Evolutionary conservation across 2,888 invertebrate genomes (phyloP), one percentile per base, ranked within the genome.

Genomic region (Drosophila sordidapex): DNA sequence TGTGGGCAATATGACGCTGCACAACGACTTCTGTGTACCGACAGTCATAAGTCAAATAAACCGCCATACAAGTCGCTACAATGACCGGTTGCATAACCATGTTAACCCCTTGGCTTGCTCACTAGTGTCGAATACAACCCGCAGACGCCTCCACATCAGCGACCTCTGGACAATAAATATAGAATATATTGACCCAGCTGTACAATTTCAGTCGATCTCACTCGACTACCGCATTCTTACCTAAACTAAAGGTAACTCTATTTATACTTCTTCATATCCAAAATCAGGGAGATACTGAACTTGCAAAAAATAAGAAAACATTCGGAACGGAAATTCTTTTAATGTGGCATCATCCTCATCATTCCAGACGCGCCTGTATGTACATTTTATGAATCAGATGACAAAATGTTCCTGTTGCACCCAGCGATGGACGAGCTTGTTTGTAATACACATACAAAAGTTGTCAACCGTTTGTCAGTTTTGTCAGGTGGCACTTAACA

Each of bases 401-500:
- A 54, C 65, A 53, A 71, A 75, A 61, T 56, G 33, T 1, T 18
- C 10, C 48, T 25, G 35, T 25, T 63, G 63, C 40, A 70, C 21
- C 13, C n/a, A 35, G 27, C 52, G 31, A 21, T n/a, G 43, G n/a
- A 33, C 29, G 21, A 4, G 21, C 15, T 21, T n/a, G 57, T 46
- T 27, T 36, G 52, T 36, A 51, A 60, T 48, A 57, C 48, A 43
- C 54, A 52, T 59, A 21, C 60, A 62, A 64, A 63, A 67, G 59
- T 51, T 77, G 79, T 58, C 66, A 79, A 36, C 60, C 40, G 40
- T 62, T 61, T 70, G 59, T 68, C 80, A 71, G 53, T 51, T 62
- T 52, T 65, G 64, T 65, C 80, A 71, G 36, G 35, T 66, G 81
- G 71, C 76, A 80, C 66, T 73, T 82, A 51, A 52, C 83, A 82